phyloP scores from a whole-genome alignment of 2,888 invertebrate species.

The Drosophila prostipennis region DNA sequence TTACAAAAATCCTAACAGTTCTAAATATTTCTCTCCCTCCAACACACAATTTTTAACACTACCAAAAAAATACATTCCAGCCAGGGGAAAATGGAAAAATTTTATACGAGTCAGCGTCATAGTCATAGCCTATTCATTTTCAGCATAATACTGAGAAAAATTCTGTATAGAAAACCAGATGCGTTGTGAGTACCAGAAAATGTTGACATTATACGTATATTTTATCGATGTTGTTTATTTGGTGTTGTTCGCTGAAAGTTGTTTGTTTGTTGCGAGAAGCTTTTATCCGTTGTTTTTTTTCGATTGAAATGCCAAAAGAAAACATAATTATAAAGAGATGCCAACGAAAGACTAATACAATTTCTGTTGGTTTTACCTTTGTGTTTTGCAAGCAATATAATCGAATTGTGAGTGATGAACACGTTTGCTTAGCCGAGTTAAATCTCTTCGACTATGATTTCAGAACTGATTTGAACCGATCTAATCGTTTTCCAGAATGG shows the following conservation, averaged over 20 bases:
- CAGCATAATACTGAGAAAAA: slow-evolving; percentile 77
- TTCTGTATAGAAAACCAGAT: slow-evolving; percentile 74
- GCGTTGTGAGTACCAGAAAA: slow-evolving; percentile 79
- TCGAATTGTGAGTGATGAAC: slow-evolving; percentile 10
- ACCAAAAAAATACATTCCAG: slow-evolving; percentile 57
- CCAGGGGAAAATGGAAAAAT: slow-evolving; percentile 53
- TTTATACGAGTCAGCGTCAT: slow-evolving; percentile 60
- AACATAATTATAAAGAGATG: slow-evolving; percentile 2
- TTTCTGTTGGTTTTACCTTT: slow-evolving; percentile 2
- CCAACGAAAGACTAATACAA: background rate
- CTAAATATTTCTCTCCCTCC: background rate
- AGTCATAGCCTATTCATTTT: slow-evolving; percentile 76
- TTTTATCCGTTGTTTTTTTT: slow-evolving; percentile 20
- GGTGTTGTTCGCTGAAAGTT: slow-evolving; percentile 27
- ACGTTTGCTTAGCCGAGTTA: slow-evolving; percentile 11
- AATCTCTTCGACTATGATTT: too few species aligned
- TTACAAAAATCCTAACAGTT: background rate
- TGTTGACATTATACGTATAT: background rate
- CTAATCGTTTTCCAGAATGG: slow-evolving; percentile 87
- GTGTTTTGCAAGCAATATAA: slow-evolving; percentile 25
- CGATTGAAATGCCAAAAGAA: slow-evolving; percentile 23
- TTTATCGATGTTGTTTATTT: slow-evolving; percentile 31
- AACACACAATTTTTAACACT: slow-evolving; percentile 11
- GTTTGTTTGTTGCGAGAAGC: slow-evolving; percentile 24
- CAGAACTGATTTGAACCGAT: background rate